Conservation (phyloP, 2,888 invertebrate genomes). For the Ormyrus rosae region DNA sequence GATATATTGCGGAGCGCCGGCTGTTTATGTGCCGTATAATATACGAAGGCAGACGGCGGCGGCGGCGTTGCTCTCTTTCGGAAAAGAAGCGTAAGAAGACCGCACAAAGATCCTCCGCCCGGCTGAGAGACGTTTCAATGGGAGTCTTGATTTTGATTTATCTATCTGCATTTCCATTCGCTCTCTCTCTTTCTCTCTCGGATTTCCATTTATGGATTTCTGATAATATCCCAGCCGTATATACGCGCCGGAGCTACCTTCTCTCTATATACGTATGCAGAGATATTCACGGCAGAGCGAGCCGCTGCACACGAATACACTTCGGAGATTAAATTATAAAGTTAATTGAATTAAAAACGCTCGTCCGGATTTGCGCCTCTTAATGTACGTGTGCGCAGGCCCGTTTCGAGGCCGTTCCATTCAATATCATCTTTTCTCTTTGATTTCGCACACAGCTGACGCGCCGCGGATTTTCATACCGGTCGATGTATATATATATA, state of each 20-base stretch:
- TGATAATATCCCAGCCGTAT: conserved; percentile 41
- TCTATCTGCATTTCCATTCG: conserved; percentile 59
- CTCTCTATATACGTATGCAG: not conserved
- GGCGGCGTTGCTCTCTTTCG: not conserved
- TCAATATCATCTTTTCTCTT: conserved; percentile 39
- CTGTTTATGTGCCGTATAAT: conserved; percentile 25
- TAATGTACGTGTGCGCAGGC: not conserved
- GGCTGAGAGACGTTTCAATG: conserved; percentile 57
- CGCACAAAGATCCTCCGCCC: conserved; percentile 43
- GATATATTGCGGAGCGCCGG: conserved; percentile 35
- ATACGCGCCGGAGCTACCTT: not conserved
- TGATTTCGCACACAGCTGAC: conserved; percentile 19
- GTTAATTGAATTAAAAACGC: conserved; percentile 52
- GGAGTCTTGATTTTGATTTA: conserved; percentile 63
- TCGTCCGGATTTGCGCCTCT: not conserved
- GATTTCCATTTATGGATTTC: conserved; percentile 58
- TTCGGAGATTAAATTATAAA: conserved; percentile 49
- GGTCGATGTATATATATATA: too few species aligned
- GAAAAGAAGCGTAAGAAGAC: conserved; percentile 24
- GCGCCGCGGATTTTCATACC: not conserved
- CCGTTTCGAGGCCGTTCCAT: conserved; percentile 12
- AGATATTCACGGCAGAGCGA: too few species aligned
- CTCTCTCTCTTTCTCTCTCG: conserved; percentile 21
- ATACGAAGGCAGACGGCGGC: conserved; percentile 13
- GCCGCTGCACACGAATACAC: conserved; percentile 24